Base-by-base conservation (phyloP, 2,113 vertebrate genomes). In the Gopherus evgoodei region DNA sequence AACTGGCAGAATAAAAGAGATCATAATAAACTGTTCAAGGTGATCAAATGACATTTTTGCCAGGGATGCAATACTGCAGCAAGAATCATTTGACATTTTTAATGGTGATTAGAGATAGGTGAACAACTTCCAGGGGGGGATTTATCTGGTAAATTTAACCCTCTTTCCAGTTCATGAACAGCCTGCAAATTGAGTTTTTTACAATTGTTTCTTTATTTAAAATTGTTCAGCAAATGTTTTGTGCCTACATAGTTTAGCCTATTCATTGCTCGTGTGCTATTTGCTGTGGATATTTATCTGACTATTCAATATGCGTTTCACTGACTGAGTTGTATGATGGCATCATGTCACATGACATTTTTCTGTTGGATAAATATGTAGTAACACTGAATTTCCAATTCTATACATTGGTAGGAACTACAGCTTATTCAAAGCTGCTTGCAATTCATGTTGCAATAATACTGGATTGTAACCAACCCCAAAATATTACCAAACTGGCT, bases 381-480 rank as follows among this genome's bases (percentile, higher is more conserved):
- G n/a, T 42, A 92, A 82, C 24, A 89, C 14, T 76, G 90, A 93
- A 87, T 95, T 95, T 94, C 83, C 1, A 3, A 87, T 86, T 92
- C 87, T 42, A 84, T 31, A 86, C 16, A 44, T 1, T 1, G 24
- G 27, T 47, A 91, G n/a, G 81, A 92, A 90, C 27, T 85, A 86
- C 56, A 94, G 83, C 47, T 95, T 90, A 80, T 42, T 89, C 59
- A 92, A 88, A 90, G 85, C 80, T 78, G 44, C 29, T 81, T 80
- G 83, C 50, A 95, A 95, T 93, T 95, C 76, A 49, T 38, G 22
- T 89, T 85, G 76, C 89, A 91, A 90, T 93, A 92, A 90, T 83
- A n/a, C 21, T 1, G 3, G 75, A 56, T 79, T 93, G 75, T 81
- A 94, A 92, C 50, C 35, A 89, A 72, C n/a, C 5, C n/a, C 5